Percentiles rank a stretch among this genome's conserved stretches.
Evolutionary conservation across 2,888 invertebrate species (phyloP).

Genomic region (Geotrupes spiniger): DNA sequence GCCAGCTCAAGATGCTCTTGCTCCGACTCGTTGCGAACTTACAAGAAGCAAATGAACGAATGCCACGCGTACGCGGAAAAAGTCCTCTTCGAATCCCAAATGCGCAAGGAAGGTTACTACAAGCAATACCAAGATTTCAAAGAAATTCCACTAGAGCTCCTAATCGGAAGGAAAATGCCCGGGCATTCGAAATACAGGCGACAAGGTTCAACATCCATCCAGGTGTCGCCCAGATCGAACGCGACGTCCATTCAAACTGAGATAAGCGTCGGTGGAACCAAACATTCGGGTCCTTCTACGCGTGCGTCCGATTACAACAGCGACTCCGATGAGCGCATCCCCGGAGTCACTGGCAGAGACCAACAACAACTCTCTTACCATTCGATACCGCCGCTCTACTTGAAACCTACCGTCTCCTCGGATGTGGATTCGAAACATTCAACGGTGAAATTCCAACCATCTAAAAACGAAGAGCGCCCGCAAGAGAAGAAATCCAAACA

Average conservation of each 20-base stretch:
- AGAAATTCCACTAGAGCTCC: constrained; percentile 31
- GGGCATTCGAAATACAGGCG: background rate
- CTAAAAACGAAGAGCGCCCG: too few relatives aligned
- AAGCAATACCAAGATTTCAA: constrained; percentile 30
- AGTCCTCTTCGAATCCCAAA: constrained; percentile 27
- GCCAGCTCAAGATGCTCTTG: constrained; percentile 1
- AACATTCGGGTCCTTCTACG: background rate
- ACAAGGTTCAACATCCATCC: background rate
- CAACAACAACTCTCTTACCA: too few relatives aligned
- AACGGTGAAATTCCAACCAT: too few relatives aligned
- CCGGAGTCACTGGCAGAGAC: background rate
- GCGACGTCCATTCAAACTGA: constrained; percentile 11
- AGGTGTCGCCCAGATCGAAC: constrained; percentile 8
- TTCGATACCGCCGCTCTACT: too few relatives aligned
- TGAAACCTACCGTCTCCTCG: too few relatives aligned
- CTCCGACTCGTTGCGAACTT: background rate
- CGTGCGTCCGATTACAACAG: background rate
- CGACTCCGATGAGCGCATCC: background rate
- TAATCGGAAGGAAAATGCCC: constrained; percentile 25
- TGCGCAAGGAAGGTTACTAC: constrained; percentile 26
- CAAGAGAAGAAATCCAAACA: too few relatives aligned
- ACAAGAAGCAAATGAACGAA: constrained; percentile 21
- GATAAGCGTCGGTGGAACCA: background rate
- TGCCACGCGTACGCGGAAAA: constrained; percentile 31
- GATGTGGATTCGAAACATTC: too few relatives aligned